These are phyloP conservation scores for Panthera leo DNA, from an alignment of 2,113 vertebrate species.

Conservation along the genomic window DNA sequence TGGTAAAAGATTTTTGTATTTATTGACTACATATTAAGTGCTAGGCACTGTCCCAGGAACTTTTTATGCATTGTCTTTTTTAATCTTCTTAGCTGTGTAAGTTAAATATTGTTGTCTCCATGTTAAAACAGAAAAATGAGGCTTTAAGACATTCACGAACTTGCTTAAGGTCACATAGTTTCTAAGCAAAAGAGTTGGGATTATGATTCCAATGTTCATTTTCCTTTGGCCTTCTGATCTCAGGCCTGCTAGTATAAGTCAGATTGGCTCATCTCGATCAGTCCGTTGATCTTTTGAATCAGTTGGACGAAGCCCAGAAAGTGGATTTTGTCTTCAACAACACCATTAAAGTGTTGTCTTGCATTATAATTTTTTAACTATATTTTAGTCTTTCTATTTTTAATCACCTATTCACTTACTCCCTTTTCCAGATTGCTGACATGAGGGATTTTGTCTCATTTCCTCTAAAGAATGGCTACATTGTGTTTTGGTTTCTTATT, in stretches of 20 bases:
- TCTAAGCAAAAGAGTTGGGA: background rate
- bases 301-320: background rate
- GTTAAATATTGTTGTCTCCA: background rate
- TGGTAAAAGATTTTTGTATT: background rate
- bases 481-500: slow-evolving; percentile 21
- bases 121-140: slow-evolving; percentile 17
- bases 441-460: slow-evolving; percentile 1
- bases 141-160: background rate
- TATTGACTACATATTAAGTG: background rate
- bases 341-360: background rate
- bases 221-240: background rate
- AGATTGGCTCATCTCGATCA: background rate
- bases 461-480: slow-evolving; percentile 17
- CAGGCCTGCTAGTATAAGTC: background rate
- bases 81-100: background rate
- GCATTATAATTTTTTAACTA: background rate
- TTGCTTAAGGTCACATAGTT: background rate
- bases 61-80: background rate
- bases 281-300: background rate
- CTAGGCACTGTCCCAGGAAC: background rate
- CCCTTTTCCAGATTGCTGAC: slow-evolving; percentile 24
- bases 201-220: background rate
- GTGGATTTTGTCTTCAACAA: background rate
- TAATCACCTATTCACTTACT: background rate
- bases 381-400: background rate